A percentile compares a stretch with the other conserved stretches of the same genome.
Conservation (phyloP, 2,113 vertebrate species). For the Python bivittatus region DNA sequence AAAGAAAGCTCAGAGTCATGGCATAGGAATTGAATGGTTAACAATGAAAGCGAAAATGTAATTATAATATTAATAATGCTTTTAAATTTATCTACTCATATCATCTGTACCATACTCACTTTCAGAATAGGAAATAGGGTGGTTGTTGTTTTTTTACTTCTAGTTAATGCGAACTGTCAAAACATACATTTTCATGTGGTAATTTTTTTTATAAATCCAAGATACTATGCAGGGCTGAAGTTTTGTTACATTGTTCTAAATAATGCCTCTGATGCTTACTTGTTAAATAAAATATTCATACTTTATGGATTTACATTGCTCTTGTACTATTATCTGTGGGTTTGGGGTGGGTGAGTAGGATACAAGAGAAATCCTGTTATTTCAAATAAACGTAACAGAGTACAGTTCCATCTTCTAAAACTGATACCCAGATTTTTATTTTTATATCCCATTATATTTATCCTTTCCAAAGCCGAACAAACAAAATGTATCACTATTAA, state of each 20-base stretch:
- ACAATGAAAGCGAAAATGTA: conserved; percentile 11
- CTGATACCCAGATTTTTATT: not conserved
- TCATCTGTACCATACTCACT: not conserved
- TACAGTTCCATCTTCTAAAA: not conserved
- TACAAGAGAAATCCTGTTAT: not conserved
- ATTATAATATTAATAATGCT: conserved; percentile 1
- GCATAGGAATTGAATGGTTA: conserved; percentile 6
- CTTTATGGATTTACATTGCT: not conserved
- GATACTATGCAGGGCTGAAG: not conserved
- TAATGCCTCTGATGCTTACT: conserved; percentile 3
- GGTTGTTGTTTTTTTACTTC: not conserved
- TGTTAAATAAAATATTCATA: conserved; percentile 38
- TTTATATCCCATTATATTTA: not conserved
- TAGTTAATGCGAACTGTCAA: not conserved
- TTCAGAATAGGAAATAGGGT: not conserved
- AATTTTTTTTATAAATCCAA: conserved; percentile 21
- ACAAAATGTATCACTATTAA: not conserved
- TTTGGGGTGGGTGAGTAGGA: not conserved
- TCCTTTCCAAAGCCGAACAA: not conserved
- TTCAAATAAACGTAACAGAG: not conserved
- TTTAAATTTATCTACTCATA: conserved; percentile 18
- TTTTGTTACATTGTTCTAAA: conserved; percentile 47
- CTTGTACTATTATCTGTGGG: not conserved
- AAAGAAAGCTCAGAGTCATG: not conserved
- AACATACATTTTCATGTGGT: conserved; percentile 2